Evolutionary conservation across 2,113 vertebrate genomes (phyloP).

Genomic region (Rhinolophus ferrumequinum): DNA sequence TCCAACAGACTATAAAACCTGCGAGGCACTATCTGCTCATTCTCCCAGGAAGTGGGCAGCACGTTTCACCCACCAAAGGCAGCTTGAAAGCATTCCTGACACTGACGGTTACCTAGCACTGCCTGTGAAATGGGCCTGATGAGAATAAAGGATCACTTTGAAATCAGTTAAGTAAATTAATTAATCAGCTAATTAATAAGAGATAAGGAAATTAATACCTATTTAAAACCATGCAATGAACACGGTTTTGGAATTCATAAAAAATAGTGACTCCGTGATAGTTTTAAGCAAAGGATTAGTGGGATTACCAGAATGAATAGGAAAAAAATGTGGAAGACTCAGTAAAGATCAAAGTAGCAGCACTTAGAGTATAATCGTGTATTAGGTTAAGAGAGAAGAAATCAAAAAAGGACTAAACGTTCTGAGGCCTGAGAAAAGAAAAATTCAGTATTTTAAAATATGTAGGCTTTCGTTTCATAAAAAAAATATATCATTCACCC

Average conservation of each 20-base stretch:
- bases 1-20: not conserved
- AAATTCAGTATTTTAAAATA: not conserved
- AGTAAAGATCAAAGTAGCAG: not conserved
- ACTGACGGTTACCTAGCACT: not conserved
- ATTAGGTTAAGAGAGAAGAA: not conserved
- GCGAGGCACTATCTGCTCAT: not conserved
- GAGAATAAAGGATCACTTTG: not conserved
- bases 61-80: not conserved
- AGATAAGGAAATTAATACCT: not conserved
- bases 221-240: constrained; percentile 1
- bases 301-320: not conserved
- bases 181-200: no score
- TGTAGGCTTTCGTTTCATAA: not conserved
- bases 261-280: not conserved
- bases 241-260: not conserved
- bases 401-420: not conserved
- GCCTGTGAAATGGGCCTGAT: not conserved
- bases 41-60: not conserved
- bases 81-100: not conserved
- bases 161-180: not conserved
- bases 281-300: constrained; percentile 18
- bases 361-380: not conserved
- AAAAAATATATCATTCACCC: not conserved
- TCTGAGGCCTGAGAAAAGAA: not conserved
- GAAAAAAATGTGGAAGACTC: not conserved